Evolutionary conservation across 2,888 invertebrate genomes (phyloP).

Genomic region (Malacosoma neustria): DNA sequence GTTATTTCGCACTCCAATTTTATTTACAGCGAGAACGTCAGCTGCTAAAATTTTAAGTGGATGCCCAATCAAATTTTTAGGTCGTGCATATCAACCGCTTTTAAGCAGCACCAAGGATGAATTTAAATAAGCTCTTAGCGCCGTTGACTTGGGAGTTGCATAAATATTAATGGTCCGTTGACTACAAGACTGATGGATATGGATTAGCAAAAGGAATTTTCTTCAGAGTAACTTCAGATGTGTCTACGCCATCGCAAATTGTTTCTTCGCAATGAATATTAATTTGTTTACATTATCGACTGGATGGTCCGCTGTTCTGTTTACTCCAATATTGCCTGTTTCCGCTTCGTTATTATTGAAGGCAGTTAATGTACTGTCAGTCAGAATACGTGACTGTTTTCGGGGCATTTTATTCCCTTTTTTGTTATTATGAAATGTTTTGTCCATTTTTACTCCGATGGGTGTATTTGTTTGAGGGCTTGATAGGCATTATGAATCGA

Average conservation of each 20-base stretch:
- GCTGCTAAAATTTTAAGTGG: slow-evolving; percentile 44
- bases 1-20: slow-evolving; percentile 9
- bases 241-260: slow-evolving; percentile 12
- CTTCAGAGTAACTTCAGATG: slow-evolving; percentile 21
- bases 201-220: slow-evolving; percentile 38
- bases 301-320: slow-evolving; percentile 11
- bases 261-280: slow-evolving; percentile 14
- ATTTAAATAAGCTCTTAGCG: slow-evolving; percentile 64
- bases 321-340: slow-evolving; percentile 22
- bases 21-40: slow-evolving; percentile 16
- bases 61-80: slow-evolving; percentile 45
- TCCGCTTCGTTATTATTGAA: slow-evolving; percentile 35
- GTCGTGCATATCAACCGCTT: slow-evolving; percentile 33
- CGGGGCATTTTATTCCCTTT: slow-evolving; percentile 4
- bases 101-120: slow-evolving; percentile 55
- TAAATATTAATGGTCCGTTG: slow-evolving; percentile 59
- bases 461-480: neutral
- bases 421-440: neutral
- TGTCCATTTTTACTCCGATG: neutral
- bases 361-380: slow-evolving; percentile 38
- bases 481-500: neutral
- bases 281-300: slow-evolving; percentile 8
- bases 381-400: slow-evolving; percentile 20
- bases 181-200: slow-evolving; percentile 50
- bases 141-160: slow-evolving; percentile 53